A percentile compares a stretch with the other conserved stretches of the same genome.
phyloP scores from a whole-genome alignment of 2,888 invertebrate genomes.

The Aquatica leii region DNA sequence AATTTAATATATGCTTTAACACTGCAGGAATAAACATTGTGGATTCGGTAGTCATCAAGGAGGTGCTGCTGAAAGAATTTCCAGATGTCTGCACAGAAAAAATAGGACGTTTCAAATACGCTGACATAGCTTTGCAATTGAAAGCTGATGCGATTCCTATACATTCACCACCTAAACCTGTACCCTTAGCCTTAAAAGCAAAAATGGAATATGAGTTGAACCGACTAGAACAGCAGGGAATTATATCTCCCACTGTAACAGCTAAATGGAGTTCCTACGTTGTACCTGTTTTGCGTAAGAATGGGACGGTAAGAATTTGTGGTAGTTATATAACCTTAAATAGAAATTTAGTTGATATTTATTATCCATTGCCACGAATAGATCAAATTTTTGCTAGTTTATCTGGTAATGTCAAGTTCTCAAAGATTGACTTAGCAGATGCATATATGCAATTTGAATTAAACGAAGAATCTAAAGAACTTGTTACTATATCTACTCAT shows the following conservation, averaged over 20 bases:
- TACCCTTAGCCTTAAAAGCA: not conserved
- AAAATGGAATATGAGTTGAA: constrained; percentile 2
- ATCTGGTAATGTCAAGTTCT: not conserved
- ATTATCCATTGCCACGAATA: too few relatives aligned
- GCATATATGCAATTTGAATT: constrained; percentile 52
- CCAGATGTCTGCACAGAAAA: not conserved
- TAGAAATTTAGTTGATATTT: too few relatives aligned
- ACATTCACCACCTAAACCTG: not conserved
- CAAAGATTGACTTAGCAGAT: constrained; percentile 29
- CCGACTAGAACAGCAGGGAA: not conserved
- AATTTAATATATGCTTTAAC: constrained; percentile 1
- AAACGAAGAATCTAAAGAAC: constrained; percentile 45
- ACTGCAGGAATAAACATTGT: not conserved
- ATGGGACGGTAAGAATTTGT: constrained; percentile 3
- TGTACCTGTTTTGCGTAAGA: not conserved
- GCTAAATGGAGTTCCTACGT: not conserved
- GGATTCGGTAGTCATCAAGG: not conserved
- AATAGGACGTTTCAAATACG: not conserved
- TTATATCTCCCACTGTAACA: not conserved
- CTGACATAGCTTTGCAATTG: not conserved
- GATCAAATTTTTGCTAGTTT: too few relatives aligned
- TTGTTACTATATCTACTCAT: constrained; percentile 50
- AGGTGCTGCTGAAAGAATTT: not conserved
- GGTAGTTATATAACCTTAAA: too few relatives aligned
- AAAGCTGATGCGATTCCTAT: not conserved